A percentile compares a stretch with the other conserved stretches of the same genome.
Evolutionary conservation across 2,113 vertebrate genomes (phyloP).

Genomic region (Montifringilla adamsi): DNA sequence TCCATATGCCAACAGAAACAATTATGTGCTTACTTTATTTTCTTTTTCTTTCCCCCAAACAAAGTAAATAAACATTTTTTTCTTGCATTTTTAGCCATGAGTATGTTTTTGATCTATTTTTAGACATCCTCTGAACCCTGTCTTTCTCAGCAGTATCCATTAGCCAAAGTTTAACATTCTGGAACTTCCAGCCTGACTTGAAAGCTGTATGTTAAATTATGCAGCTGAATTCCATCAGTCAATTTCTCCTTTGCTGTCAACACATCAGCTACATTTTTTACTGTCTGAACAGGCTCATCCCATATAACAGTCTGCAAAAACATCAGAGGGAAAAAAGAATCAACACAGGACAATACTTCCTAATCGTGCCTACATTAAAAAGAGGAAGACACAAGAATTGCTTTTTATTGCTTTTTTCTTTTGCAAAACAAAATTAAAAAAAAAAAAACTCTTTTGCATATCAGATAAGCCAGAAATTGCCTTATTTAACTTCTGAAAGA

Average conservation of each 20-base stretch:
- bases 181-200: slow-evolving; percentile 60
- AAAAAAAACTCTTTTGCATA: neutral
- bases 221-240: slow-evolving; percentile 70
- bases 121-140: neutral
- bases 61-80: slow-evolving; percentile 11
- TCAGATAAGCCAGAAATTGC: slow-evolving; percentile 25
- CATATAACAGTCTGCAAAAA: slow-evolving; percentile 46
- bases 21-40: neutral
- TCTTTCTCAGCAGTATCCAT: neutral
- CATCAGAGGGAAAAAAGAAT: slow-evolving; percentile 9
- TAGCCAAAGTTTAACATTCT: slow-evolving; percentile 56
- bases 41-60: neutral
- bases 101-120: neutral
- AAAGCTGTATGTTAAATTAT: slow-evolving; percentile 68
- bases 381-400: neutral
- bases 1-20: neutral
- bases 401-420: neutral
- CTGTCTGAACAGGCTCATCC: slow-evolving; percentile 65
- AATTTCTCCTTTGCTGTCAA: slow-evolving; percentile 75
- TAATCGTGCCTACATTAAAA: neutral
- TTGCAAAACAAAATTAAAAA: neutral
- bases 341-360: slow-evolving; percentile 27
- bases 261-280: slow-evolving; percentile 63
- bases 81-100: neutral
- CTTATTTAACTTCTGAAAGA: slow-evolving; percentile 42